Base-by-base conservation (phyloP, 1,140 invertebrate genomes). In the Aphelenchoides fujianensis region DNA sequence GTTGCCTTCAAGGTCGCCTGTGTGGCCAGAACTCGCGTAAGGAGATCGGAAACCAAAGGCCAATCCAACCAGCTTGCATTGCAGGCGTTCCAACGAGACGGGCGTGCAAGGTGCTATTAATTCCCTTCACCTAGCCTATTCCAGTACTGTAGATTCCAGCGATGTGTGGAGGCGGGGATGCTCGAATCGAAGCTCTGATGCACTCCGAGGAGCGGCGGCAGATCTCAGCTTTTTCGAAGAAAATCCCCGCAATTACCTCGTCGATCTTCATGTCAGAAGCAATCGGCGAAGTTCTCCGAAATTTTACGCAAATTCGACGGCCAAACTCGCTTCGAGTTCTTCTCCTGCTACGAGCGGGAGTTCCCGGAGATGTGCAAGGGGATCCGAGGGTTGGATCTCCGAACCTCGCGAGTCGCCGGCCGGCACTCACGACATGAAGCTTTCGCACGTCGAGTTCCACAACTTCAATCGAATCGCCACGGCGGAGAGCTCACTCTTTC, bases 21-120 rank as follows among this genome's bases (percentile, higher is more conserved):
- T 66, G 63, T 66, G 63, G 63, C 63, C 63, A 66, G 34, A 66
- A 66, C 36, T n/a, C 59, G n/a, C 59, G 59, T 61, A 61, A 61
- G 1, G 31, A n/a, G 36, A 19, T 52, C 19, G n/a, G 31, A 61
- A n/a, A 19, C 36, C n/a, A n/a, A n/a, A n/a, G n/a, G 16, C 31
- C n/a, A 61, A 19, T 61, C n/a, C 36, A n/a, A 19, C n/a, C 59
- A 19, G n/a, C n/a, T n/a, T n/a, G 27, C 0, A 2, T 61, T 61
- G 16, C 36, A 66, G 16, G 37, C 1, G 63, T 66, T n/a, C 63
- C 63, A 12, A 66, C 63, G n/a, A 34, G 63, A 66, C 16, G 63
- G 53, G 63, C 63, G 16, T 66, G 63, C 3, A 66, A 66, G n/a
- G n/a, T n/a, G n/a, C n/a, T n/a, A n/a, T n/a, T n/a, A n/a, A n/a